phyloP scores from a whole-genome alignment of 1,140 invertebrate genomes.

The Armadillidium nasatum region DNA sequence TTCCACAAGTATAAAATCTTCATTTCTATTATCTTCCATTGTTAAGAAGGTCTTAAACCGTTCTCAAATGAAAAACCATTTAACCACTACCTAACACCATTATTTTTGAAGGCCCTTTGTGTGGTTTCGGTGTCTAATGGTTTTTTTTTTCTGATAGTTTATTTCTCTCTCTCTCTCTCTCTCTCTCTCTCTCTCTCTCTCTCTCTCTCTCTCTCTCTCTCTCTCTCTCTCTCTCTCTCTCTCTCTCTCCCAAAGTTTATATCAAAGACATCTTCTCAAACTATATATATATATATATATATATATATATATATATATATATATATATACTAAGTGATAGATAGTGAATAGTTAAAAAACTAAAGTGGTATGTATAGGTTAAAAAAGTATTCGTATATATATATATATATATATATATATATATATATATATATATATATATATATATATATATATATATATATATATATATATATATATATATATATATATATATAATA shows the following conservation, averaged over 20 bases:
- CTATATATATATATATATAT: background rate
- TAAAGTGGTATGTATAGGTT: background rate
- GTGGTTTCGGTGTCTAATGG: too few relatives aligned
- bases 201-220: slow-evolving; percentile 11
- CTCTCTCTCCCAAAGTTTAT: background rate
- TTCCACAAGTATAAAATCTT: too few relatives aligned
- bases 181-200: slow-evolving; percentile 11
- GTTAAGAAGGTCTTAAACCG: too few relatives aligned
- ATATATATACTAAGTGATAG: background rate
- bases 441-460: slow-evolving; percentile 19
- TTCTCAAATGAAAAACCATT: too few relatives aligned
- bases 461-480: slow-evolving; percentile 23
- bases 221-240: slow-evolving; percentile 3
- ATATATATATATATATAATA: slow-evolving; percentile 11
- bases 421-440: background rate
- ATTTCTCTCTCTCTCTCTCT: background rate
- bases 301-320: slow-evolving; percentile 13
- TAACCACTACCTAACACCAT: too few relatives aligned
- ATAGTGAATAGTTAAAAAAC: background rate
- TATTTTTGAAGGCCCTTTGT: too few relatives aligned
- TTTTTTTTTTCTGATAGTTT: too few relatives aligned
- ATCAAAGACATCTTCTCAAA: too few relatives aligned
- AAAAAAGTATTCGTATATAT: background rate
- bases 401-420: background rate
- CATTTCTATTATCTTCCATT: too few relatives aligned